These are phyloP conservation scores for Cossypha polioptera DNA, from an alignment of 2,797 vertebrate genomes.

Conservation along the genomic window DNA sequence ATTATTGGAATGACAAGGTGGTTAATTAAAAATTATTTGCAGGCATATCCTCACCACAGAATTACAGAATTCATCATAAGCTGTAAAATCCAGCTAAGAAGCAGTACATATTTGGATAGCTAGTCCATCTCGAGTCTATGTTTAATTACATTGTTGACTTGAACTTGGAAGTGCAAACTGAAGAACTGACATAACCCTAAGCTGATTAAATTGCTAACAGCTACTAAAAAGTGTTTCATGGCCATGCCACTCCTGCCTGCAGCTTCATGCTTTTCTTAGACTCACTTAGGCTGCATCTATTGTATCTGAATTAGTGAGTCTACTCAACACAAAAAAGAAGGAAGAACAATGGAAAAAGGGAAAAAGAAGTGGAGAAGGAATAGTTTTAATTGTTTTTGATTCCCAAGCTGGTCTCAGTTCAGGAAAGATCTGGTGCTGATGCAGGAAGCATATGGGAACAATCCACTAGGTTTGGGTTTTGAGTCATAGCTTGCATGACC, in stretches of 20 bases:
- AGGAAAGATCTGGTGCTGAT: neutral
- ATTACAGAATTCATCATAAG: neutral
- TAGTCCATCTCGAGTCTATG: neutral
- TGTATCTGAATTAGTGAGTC: neutral
- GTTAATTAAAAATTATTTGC: neutral
- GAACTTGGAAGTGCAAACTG: neutral
- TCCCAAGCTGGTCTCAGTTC: neutral
- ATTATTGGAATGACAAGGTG: neutral
- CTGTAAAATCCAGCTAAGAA: neutral
- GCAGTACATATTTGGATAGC: neutral
- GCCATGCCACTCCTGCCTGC: neutral
- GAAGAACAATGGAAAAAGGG: neutral
- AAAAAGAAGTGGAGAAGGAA: rapidly evolving
- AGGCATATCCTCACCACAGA: neutral
- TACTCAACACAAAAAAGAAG: neutral
- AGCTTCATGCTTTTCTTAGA: neutral
- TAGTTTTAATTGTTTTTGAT: neutral
- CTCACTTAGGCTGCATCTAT: rapidly evolving
- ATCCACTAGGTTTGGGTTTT: neutral
- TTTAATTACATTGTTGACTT: slow-evolving; percentile 1
- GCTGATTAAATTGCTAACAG: neutral
- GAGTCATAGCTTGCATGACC: neutral
- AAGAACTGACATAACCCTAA: neutral
- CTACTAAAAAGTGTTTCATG: rapidly evolving
- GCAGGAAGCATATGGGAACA: neutral